Evolutionary conservation across 92 coral and sea anemone genomes (phyloP), one percentile per base, ranked within the genome.

Genomic region (Zoanthus solanderi): DNA sequence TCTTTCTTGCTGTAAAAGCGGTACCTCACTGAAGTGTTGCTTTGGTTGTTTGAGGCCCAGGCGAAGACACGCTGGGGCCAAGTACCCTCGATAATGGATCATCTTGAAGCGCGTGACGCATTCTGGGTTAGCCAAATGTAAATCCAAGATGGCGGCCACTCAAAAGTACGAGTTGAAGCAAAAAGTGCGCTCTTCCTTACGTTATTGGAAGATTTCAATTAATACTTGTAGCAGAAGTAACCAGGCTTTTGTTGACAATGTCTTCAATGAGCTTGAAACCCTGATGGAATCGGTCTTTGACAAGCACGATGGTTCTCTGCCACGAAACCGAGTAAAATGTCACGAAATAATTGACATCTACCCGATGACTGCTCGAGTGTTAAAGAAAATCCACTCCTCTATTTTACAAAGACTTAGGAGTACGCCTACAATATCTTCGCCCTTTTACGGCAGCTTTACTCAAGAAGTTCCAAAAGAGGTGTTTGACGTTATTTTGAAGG

Each of bases 401-500:
- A 58, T 85, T 23, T 58, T 53, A n/a, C 88, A 82, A 18, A 74
- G 88, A 56, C 72, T 85, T 45, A 46, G 88, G 50, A 73, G 88
- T 73, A 85, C 83, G 47, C 88, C 88, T 23, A 85, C 88, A 28
- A 54, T 78, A n/a, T 46, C 88, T 16, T 85, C 82, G 30, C 88
- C 88, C 14, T 85, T 31, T 85, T 34, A 30, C 44, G 57, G 88
- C 69, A 71, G 71, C 50, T 85, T 85, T 78, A 85, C 65, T 47
- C 88, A 74, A 56, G 88, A 85, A 17, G 90, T 87, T 12, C 90
- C 87, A 45, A 87, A 61, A 61, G 90, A 87, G 56, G 54, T 56
- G 18, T 87, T 87, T 52, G 86, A 87, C 78, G 13, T 61, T 63
- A 78, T 87, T 29, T 78, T 44, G 76, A 78, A 87, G 54, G 50